phyloP scores from a whole-genome alignment of 2,113 vertebrate species.

The Tachysurus fulvidraco region DNA sequence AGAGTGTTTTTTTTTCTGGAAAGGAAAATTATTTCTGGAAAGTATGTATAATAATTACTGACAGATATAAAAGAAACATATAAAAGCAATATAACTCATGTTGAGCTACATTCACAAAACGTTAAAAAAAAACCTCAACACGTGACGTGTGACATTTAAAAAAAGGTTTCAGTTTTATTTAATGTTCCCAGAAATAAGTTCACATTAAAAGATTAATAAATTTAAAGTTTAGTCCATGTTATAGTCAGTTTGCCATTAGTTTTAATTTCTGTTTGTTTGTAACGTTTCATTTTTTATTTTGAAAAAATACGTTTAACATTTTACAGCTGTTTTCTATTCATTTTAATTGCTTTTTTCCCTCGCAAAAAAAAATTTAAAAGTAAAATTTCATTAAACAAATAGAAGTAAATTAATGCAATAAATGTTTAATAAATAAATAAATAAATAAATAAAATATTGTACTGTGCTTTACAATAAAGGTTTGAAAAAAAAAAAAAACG shows the following conservation, averaged over 20 bases:
- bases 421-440: background rate
- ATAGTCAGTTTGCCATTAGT: too few species aligned
- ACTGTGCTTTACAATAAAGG: too few species aligned
- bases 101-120: too few species aligned
- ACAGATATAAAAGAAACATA: too few species aligned
- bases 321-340: background rate
- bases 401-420: too few species aligned
- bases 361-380: too few species aligned
- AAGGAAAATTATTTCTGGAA: background rate
- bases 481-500: background rate
- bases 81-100: too few species aligned
- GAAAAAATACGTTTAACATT: too few species aligned
- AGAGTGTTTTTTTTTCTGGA: background rate
- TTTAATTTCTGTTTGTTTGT: too few species aligned
- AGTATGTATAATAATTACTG: background rate
- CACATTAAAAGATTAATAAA: background rate
- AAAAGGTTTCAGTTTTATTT: background rate
- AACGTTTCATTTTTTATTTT: too few species aligned
- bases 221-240: background rate
- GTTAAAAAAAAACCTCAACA: background rate
- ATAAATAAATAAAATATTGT: too few species aligned
- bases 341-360: background rate
- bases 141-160: background rate
- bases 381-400: too few species aligned
- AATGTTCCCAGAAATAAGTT: background rate